Evolutionary conservation across 2,113 vertebrate genomes (phyloP).

Genomic region (Erythrocercus mccallii): DNA sequence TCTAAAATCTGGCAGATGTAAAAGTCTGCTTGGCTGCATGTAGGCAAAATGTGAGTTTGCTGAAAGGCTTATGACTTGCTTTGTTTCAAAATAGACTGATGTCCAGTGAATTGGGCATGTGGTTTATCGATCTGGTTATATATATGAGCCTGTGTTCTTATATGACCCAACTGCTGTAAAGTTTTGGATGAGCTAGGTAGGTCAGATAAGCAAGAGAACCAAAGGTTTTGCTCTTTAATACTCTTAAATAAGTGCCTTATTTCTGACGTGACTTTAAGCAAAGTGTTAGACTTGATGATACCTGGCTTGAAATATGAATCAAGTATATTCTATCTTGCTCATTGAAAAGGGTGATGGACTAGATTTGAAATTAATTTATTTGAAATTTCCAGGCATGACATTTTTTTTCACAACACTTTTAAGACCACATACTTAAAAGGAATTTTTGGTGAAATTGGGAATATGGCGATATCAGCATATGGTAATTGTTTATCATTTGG

Average conservation of each 20-base stretch:
- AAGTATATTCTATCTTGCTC: not conserved
- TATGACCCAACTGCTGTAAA: not conserved
- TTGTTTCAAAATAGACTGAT: not conserved
- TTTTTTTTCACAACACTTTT: not conserved
- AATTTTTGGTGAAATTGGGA: not conserved
- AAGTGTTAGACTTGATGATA: not conserved
- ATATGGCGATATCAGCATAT: not conserved
- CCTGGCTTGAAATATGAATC: not conserved
- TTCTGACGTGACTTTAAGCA: not conserved
- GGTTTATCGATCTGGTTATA: slow-evolving; percentile 16
- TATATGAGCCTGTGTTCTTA: not conserved
- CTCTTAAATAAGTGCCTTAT: not conserved
- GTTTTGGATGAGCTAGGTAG: not conserved
- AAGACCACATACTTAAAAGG: not conserved
- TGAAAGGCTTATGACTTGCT: not conserved
- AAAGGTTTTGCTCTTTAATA: not conserved
- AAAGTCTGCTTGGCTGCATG: not conserved
- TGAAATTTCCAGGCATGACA: not conserved
- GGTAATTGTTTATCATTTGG: not conserved
- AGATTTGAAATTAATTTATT: not conserved
- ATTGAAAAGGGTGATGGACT: not conserved
- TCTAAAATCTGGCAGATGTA: not conserved
- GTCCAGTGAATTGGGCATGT: not conserved
- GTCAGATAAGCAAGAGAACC: not conserved
- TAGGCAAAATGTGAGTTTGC: not conserved